These are phyloP conservation scores for Nymphalis io DNA, from an alignment of 1,140 invertebrate species.

Conservation along the genomic window DNA sequence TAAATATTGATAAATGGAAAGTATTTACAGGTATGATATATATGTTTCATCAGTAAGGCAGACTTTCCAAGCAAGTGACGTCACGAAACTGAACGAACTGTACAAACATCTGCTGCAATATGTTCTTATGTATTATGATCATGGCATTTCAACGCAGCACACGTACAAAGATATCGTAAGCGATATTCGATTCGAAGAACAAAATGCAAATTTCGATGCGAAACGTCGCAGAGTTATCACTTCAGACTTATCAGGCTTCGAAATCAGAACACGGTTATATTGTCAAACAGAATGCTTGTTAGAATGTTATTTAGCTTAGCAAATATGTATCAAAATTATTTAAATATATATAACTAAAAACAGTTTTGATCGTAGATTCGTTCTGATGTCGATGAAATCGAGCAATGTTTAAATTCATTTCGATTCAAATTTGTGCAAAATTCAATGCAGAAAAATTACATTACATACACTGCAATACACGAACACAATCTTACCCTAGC, in stretches of 20 bases:
- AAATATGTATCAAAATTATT: conserved; percentile 8
- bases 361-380: conserved; percentile 15
- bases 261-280: conserved; percentile 40
- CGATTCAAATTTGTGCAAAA: conserved; percentile 38
- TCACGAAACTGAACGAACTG: conserved; percentile 29
- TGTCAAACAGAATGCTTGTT: conserved; percentile 8
- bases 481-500: conserved; percentile 78
- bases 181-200: conserved; percentile 44
- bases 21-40: conserved; percentile 61
- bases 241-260: conserved; percentile 44
- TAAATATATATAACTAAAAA: neutral
- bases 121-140: conserved; percentile 1
- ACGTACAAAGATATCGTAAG: conserved; percentile 37
- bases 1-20: conserved; percentile 43
- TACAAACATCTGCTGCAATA: conserved; percentile 39
- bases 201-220: conserved; percentile 50
- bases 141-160: conserved; percentile 6
- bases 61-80: conserved; percentile 44
- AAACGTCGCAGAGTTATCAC: conserved; percentile 34
- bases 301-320: neutral
- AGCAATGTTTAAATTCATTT: conserved; percentile 42
- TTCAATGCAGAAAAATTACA: conserved; percentile 60
- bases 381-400: conserved; percentile 37
- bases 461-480: conserved; percentile 72
- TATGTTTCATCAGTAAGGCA: conserved; percentile 78